A percentile compares a stretch with the other conserved stretches of the same genome.
phyloP scores from a whole-genome alignment of 1,140 invertebrate genomes.

The Musca vetustissima region DNA sequence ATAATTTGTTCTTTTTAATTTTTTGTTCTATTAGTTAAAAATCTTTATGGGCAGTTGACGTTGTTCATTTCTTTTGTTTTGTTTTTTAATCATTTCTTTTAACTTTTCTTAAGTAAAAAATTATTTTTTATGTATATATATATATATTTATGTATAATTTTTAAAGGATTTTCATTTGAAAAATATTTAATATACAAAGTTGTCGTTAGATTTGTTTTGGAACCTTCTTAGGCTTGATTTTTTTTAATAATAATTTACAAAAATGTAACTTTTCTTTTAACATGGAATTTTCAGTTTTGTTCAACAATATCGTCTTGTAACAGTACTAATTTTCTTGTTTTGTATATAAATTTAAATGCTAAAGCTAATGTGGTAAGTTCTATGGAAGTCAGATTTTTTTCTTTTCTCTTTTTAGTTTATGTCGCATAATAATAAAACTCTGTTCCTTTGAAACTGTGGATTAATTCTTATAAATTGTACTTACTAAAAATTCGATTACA shows the following conservation, averaged over 20 bases:
- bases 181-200: constrained; percentile 13
- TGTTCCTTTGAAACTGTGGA: too few species aligned
- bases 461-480: too few species aligned
- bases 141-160: constrained; percentile 6
- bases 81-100: constrained; percentile 13
- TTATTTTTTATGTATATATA: background rate
- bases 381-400: constrained; percentile 17
- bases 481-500: too few species aligned
- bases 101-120: constrained; percentile 14
- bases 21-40: constrained; percentile 16
- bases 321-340: constrained; percentile 3
- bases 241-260: constrained; percentile 19
- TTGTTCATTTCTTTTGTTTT: constrained; percentile 27
- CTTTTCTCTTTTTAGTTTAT: too few species aligned
- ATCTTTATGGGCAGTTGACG: constrained; percentile 31
- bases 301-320: constrained; percentile 17
- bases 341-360: constrained; percentile 21
- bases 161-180: background rate
- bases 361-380: constrained; percentile 22
- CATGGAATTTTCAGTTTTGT: background rate
- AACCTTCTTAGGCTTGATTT: constrained; percentile 10
- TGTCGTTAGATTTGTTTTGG: constrained; percentile 18
- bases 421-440: too few species aligned
- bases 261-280: constrained; percentile 17
- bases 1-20: too few species aligned